Base-by-base conservation (phyloP, 2,113 vertebrate genomes). In the Oryzias woworae region DNA sequence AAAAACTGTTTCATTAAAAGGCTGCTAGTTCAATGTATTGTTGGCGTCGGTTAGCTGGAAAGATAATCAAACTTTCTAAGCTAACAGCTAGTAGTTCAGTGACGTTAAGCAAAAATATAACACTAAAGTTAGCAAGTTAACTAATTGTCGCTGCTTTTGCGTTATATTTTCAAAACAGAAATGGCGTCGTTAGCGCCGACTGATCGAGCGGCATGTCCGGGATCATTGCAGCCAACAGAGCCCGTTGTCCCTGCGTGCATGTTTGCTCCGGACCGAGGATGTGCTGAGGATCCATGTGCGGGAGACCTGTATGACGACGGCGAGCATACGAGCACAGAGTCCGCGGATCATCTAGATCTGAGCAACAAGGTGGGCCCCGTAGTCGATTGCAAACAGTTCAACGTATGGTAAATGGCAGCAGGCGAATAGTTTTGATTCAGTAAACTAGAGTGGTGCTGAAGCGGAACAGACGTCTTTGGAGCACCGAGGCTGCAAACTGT, bases 351-450 rank as follows among this genome's bases (percentile, higher is more conserved):
- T 77, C 79, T 96, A 74, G 93, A 97, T 78, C 89, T 96, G 62
- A 96, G 94, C 79, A 95, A 91, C 75, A 97, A 97, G 94, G 95
- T 96, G 91, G 93, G 93, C 92, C 92, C 28, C 4, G 0, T 7
- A 62, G 16, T 7, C 62, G 50, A 71, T 8, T 58, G 36, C 4
- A 28, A 28, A 28, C 1, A 4, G 26, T 23, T 7, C 7, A 8
- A 16, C n/a, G 14, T 28, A 12, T 0, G 57, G 14, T 24, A 4
- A 14, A 47, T 62, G 20, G 7, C 15, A 7, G n/a, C 14, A 28
- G 26, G 5, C 4, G 26, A 26, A 26, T 20, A 20, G 20, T 60
- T 56, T 26, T 22, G 28, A 55, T 45, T 15, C 14, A 5, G 13
- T 20, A 0, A 14, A 56, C 1, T 14, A 54, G 45, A 58, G 36